A percentile compares a stretch with the other conserved stretches of the same genome.
Evolutionary conservation across 2,888 invertebrate genomes (phyloP).

Genomic region (Atethmia centrago): DNA sequence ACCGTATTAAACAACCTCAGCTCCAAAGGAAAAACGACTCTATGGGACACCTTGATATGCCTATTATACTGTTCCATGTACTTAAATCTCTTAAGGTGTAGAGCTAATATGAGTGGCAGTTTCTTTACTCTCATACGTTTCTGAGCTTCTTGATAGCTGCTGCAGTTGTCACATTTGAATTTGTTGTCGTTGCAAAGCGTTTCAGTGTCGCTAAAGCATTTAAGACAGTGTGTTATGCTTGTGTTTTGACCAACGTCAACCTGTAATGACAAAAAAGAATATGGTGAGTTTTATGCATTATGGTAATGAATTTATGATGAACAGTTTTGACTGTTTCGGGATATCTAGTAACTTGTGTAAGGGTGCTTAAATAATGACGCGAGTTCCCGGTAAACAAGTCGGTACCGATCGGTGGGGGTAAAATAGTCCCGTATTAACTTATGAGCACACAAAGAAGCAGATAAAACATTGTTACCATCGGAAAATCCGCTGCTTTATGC

Average conservation of each 20-base stretch:
- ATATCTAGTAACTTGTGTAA: background rate
- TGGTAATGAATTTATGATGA: no score
- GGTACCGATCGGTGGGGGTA: background rate
- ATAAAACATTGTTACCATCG: background rate
- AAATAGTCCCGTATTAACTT: background rate
- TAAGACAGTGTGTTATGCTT: constrained; percentile 99
- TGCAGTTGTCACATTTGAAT: constrained; percentile 99
- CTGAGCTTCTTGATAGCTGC: constrained; percentile 99
- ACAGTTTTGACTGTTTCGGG: background rate
- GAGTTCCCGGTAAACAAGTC: background rate
- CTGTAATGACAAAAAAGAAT: constrained; percentile 86
- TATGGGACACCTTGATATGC: constrained; percentile 99
- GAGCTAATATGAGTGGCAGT: constrained; percentile 98
- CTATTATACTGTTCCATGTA: constrained; percentile 99
- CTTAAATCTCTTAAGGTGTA: constrained; percentile 99
- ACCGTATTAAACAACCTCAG: constrained; percentile 99
- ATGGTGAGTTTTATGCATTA: background rate
- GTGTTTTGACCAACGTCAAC: constrained; percentile 99
- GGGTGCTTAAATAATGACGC: background rate
- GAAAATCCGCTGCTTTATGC: background rate
- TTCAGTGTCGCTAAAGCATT: constrained; percentile 99
- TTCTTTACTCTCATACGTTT: constrained; percentile 99
- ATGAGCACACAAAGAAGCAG: no score
- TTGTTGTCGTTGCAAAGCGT: constrained; percentile 99
- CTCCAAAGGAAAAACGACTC: constrained; percentile 99